Conservation (phyloP, 2,113 vertebrate species). For the Alouatta palliata region DNA sequence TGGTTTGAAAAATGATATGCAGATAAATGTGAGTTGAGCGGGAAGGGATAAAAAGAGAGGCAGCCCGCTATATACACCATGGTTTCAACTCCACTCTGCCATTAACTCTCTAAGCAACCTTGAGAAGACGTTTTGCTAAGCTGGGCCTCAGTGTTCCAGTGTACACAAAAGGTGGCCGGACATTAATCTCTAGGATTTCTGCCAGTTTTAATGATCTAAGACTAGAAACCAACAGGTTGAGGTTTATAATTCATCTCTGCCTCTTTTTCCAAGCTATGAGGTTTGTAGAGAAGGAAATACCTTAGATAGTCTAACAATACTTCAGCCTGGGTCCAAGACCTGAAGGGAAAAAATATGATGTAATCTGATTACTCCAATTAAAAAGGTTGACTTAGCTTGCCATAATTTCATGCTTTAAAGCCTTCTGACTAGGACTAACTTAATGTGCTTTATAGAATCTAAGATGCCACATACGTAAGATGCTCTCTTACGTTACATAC, state of each 20-base stretch:
- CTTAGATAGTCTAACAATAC: neutral
- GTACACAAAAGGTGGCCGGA: neutral
- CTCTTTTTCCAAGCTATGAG: neutral
- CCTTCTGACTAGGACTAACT: neutral
- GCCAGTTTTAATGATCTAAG: conserved; percentile 25
- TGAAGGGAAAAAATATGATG: neutral
- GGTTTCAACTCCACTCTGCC: neutral
- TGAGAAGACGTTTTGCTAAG: conserved; percentile 4
- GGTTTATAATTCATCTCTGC: neutral
- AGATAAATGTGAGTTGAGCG: conserved; percentile 21
- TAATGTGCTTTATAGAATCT: neutral
- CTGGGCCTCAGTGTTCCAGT: neutral
- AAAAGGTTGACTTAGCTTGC: neutral
- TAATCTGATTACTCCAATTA: neutral
- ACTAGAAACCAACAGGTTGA: conserved; percentile 19
- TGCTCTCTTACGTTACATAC: conserved; percentile 11
- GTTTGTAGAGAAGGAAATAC: neutral
- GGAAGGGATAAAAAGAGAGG: neutral
- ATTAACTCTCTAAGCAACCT: neutral
- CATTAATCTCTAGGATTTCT: conserved; percentile 1
- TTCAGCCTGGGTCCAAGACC: neutral
- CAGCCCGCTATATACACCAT: neutral
- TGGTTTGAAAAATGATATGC: neutral
- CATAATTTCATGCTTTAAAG: neutral
- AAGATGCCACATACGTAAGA: neutral